Percentiles rank a stretch among this genome's conserved stretches.
Conservation (phyloP, 2,888 invertebrate genomes). For the Timema podura region DNA sequence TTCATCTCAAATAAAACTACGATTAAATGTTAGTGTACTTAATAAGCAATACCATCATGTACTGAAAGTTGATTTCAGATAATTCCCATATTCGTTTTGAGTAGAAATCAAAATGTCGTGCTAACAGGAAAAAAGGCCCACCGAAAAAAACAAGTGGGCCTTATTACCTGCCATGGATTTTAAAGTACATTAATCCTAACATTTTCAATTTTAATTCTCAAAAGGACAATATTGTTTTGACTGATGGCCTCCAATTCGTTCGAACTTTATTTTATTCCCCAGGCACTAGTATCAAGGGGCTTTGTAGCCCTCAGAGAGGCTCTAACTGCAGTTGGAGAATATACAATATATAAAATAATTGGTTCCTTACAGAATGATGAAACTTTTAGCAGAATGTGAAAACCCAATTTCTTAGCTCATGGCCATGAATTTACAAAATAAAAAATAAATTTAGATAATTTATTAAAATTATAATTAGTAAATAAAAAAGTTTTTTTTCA, state of each 20-base stretch:
- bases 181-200: not conserved
- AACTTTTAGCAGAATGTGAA: too few relatives aligned
- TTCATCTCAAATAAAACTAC: not conserved
- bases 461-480: too few relatives aligned
- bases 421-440: too few relatives aligned
- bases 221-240: not conserved
- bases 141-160: not conserved
- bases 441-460: too few relatives aligned
- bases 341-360: too few relatives aligned
- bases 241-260: not conserved
- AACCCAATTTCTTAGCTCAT: too few relatives aligned
- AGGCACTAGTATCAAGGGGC: not conserved
- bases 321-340: too few relatives aligned
- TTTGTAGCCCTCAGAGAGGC: not conserved
- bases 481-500: too few relatives aligned
- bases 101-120: not conserved
- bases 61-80: not conserved
- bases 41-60: not conserved
- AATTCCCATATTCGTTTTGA: not conserved
- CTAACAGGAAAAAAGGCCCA: conserved; percentile 3
- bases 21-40: not conserved
- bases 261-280: not conserved
- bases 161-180: conserved; percentile 1
- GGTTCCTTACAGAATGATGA: too few relatives aligned
- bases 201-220: not conserved